Base-by-base conservation (phyloP, 2,797 vertebrate genomes). In the Tapera naevia region DNA sequence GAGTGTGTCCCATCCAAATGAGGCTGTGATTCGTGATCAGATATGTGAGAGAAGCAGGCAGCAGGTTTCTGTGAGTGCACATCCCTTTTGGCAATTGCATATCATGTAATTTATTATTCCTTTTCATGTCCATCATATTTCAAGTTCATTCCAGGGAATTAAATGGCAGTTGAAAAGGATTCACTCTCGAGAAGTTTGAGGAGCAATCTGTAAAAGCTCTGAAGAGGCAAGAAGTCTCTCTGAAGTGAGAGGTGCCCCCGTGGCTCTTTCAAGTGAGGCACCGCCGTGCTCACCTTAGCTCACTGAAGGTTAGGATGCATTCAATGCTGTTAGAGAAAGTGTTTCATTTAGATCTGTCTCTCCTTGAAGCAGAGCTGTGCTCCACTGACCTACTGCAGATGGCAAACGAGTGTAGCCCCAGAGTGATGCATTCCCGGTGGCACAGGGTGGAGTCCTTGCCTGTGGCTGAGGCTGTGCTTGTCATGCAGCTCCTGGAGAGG, bases 401-500 rank as follows among this genome's bases (percentile, higher is more conserved):
- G 79, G 61, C 16, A 17, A 23, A 11, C 0, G 1, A 5, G 32
- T 23, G 46, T 39, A 65, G 51, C 86, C 78, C 23, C 5, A 5
- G 69, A 13, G 41, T 1, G 22, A 16, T 11, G 45, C 57, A 7
- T 43, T 1, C 1, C 50, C 41, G 8, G 56, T 0, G 3, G 64
- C 71, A 13, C 7, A 1, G 41, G 9, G 17, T 15, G 60, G 24
- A 0, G 3, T 33, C 53, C 67, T 58, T 46, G 48, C 61, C 48
- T 7, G 0, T 15, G 32, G 60, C 80, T 33, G 27, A 57, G 72
- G 23, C 9, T 23, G 18, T 0, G 1, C 56, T 35, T 30, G 19
- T 24, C 13, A 10, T 16, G 22, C 2, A 0, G 22, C 66, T 74
- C 43, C 66, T 19, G 53, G 18, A 57, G 62, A 66, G 32, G 24